A percentile compares a stretch with the other conserved stretches of the same genome.
These are phyloP conservation scores for Crotalus horridus DNA, from an alignment of 2,113 vertebrate species.

Conservation along the genomic window DNA sequence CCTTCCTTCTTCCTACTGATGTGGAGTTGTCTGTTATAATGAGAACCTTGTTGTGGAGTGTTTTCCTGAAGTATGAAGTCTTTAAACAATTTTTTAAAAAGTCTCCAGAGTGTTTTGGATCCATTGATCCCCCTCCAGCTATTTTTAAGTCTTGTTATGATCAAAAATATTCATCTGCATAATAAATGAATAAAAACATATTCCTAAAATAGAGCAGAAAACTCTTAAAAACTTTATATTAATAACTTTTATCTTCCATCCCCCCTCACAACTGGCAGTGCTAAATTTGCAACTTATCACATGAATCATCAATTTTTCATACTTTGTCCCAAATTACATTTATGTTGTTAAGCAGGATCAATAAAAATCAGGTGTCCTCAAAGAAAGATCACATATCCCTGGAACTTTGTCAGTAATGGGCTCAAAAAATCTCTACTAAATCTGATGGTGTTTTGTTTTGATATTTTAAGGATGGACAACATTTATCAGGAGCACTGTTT, in stretches of 20 bases:
- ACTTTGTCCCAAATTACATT: neutral
- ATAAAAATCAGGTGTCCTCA: neutral
- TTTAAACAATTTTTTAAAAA: neutral
- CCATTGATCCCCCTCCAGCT: neutral
- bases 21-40: neutral
- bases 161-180: neutral
- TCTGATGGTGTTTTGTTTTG: neutral
- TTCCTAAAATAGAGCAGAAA: neutral
- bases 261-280: neutral
- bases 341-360: neutral
- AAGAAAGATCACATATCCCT: neutral
- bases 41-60: neutral
- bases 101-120: neutral
- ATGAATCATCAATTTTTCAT: neutral
- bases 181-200: neutral
- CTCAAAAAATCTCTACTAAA: conserved; percentile 27
- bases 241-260: neutral
- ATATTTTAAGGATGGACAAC: neutral
- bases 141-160: neutral
- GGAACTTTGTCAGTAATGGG: neutral
- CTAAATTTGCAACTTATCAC: neutral
- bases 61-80: neutral
- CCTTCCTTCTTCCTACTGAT: neutral
- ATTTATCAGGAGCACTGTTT: neutral
- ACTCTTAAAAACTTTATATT: neutral